Conservation (phyloP, 2,113 vertebrate genomes). For the Pithys albifrons region DNA sequence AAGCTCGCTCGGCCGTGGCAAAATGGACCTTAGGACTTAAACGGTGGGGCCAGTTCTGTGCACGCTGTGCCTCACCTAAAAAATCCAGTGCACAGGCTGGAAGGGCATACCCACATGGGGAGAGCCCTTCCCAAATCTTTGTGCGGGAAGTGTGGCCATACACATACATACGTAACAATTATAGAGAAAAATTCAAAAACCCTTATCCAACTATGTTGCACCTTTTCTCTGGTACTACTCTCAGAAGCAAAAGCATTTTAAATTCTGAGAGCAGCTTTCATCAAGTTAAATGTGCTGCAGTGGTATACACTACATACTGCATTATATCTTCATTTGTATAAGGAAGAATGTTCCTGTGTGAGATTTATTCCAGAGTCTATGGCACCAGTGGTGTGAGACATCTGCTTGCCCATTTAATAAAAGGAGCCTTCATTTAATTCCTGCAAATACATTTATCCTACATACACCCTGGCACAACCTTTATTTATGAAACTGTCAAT, state of each 20-base stretch:
- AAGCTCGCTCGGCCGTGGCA: too few species aligned
- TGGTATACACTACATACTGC: background rate
- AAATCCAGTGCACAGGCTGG: too few species aligned
- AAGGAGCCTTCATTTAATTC: background rate
- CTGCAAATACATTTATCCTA: background rate
- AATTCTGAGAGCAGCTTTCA: background rate
- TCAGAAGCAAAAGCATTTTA: background rate
- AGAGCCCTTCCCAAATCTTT: too few species aligned
- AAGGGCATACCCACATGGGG: too few species aligned
- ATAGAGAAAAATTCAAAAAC: background rate
- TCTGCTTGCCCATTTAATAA: background rate
- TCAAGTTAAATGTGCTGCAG: background rate
- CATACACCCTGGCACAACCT: background rate
- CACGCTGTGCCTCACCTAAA: too few species aligned
- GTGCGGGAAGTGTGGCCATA: too few species aligned
- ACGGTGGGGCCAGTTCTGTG: too few species aligned
- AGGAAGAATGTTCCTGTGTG: background rate
- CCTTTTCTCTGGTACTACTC: background rate
- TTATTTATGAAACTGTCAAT: background rate
- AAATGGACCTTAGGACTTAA: too few species aligned
- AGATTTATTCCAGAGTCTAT: background rate
- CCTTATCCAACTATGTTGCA: background rate
- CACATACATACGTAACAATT: too few species aligned
- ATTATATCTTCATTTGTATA: slow-evolving; percentile 57
- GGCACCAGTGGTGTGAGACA: background rate